Percentiles rank a stretch among this genome's conserved stretches.
Conservation (phyloP, 37 sponge, comb jelly and placozoan species). For the Eunapius fragilis region DNA sequence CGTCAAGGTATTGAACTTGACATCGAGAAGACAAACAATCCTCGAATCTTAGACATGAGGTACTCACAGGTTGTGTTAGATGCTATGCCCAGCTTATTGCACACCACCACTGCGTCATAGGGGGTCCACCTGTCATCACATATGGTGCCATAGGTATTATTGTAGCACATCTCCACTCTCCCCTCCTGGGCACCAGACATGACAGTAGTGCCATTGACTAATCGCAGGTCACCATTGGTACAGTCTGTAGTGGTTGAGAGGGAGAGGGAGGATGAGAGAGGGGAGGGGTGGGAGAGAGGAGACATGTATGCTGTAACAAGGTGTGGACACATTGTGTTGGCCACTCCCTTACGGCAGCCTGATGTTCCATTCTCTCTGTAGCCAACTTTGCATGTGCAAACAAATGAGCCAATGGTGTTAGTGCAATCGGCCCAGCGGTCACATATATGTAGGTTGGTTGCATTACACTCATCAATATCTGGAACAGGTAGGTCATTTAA, state of each 20-base stretch:
- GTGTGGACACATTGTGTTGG: background rate
- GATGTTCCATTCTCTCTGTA: constrained; percentile 11
- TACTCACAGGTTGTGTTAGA: background rate
- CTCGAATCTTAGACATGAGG: no score
- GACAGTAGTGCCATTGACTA: constrained; percentile 10
- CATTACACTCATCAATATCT: constrained; percentile 22
- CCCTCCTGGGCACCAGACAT: constrained; percentile 1
- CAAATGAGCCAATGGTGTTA: constrained; percentile 10
- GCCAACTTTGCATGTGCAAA: constrained; percentile 23
- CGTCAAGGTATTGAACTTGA: background rate
- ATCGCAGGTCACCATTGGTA: constrained; percentile 1
- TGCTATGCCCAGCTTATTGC: background rate
- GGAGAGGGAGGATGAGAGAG: no score
- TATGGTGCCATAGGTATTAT: background rate
- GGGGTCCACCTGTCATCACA: background rate
- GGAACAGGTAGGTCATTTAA: background rate
- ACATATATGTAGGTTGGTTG: background rate
- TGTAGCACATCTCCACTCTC: constrained; percentile 24
- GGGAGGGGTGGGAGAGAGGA: no score
- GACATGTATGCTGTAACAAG: no score
- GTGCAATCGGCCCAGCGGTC: constrained; percentile 4
- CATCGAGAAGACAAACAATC: no score
- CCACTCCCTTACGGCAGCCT: background rate
- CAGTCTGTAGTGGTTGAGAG: background rate
- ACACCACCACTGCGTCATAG: background rate